A percentile compares a stretch with the other conserved stretches of the same genome.
Evolutionary conservation across 2,797 vertebrate species (phyloP).

Genomic region (Limnodromus scolopaceus): DNA sequence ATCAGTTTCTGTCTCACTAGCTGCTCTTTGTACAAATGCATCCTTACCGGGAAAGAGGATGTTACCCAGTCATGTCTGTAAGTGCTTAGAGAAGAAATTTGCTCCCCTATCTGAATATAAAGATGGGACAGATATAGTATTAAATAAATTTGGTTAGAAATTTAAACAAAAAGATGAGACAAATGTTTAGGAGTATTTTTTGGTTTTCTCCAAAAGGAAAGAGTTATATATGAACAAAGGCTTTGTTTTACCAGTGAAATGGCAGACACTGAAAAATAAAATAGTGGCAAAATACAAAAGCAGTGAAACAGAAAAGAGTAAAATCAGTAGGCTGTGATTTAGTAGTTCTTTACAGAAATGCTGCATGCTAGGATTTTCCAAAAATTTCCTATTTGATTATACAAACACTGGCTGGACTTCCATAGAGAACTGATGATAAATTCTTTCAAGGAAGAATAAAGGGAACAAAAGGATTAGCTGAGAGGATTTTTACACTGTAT

Average conservation of each 20-base stretch:
- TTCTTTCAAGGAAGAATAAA: not conserved
- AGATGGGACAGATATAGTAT: not conserved
- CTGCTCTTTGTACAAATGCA: not conserved
- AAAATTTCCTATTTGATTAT: not conserved
- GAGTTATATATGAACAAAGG: not conserved
- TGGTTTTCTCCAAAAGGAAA: not conserved
- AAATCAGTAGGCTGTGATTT: not conserved
- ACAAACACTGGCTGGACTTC: not conserved
- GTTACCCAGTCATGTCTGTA: not conserved
- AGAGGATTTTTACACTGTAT: not conserved
- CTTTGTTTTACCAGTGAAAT: not conserved
- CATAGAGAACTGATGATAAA: not conserved
- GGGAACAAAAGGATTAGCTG: not conserved
- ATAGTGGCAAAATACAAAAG: not conserved
- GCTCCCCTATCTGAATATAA: not conserved
- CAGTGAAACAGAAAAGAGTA: not conserved
- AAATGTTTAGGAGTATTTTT: not conserved
- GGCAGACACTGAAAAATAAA: not conserved
- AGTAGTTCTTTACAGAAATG: not conserved
- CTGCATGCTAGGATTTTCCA: not conserved
- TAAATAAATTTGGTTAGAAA: not conserved
- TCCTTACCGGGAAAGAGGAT: not conserved
- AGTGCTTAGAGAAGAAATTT: not conserved
- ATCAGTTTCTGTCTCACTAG: not conserved
- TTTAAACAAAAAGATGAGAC: not conserved